phyloP scores from a whole-genome alignment of 2,113 vertebrate species.

The Grantiella picta region DNA sequence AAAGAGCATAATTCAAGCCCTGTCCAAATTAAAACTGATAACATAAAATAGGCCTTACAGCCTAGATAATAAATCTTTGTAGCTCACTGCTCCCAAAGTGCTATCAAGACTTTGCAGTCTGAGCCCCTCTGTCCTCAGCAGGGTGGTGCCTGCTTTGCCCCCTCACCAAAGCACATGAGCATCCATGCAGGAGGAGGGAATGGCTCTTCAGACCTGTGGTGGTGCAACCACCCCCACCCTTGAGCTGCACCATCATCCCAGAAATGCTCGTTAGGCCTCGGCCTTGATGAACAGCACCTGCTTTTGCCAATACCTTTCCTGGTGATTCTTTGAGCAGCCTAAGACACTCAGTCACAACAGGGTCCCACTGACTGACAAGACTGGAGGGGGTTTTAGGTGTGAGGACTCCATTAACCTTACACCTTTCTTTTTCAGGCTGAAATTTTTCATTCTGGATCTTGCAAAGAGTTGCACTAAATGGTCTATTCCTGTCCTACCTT shows the following conservation, averaged over 20 bases:
- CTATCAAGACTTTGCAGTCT: neutral
- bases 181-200: neutral
- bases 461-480: neutral
- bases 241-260: neutral
- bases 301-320: neutral
- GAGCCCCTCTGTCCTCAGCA: neutral
- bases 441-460: neutral
- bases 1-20: neutral
- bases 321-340: neutral
- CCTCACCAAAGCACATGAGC: accelerated
- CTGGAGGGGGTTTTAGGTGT: accelerated
- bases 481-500: neutral
- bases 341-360: neutral
- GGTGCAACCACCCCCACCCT: neutral
- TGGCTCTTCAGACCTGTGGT: neutral
- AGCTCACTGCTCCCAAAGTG: neutral
- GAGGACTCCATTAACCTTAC: neutral
- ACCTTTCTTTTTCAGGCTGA: neutral
- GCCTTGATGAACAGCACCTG: neutral
- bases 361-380: neutral
- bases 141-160: neutral
- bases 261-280: accelerated
- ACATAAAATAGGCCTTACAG: neutral
- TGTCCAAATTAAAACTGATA: constrained; percentile 1
- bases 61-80: neutral